These are phyloP conservation scores for Eustalomyia histrio DNA, from an alignment of 2,888 invertebrate species.

Conservation along the genomic window DNA sequence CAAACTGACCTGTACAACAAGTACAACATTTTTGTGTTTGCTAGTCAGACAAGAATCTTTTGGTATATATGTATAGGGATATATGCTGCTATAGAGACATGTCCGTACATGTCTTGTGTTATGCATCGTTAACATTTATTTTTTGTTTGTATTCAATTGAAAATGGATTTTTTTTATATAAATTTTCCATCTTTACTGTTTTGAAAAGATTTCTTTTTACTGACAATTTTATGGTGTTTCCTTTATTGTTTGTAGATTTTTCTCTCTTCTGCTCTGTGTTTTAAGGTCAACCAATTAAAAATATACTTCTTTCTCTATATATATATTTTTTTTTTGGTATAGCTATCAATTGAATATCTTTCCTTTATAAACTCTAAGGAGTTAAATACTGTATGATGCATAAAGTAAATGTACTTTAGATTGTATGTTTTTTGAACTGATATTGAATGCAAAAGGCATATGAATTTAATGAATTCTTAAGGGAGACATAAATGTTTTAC, in stretches of 20 bases:
- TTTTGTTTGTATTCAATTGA: neutral
- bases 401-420: neutral
- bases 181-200: neutral
- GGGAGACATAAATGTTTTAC: neutral
- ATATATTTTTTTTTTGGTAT: neutral
- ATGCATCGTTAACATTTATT: neutral
- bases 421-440: neutral
- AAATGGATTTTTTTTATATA: neutral
- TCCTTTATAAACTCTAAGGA: neutral
- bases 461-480: neutral
- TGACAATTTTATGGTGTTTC: neutral
- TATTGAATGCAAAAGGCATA: neutral
- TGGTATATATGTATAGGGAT: too few species aligned
- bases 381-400: neutral
- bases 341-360: neutral
- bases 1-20: neutral
- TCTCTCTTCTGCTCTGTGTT: neutral
- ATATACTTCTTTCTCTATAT: neutral
- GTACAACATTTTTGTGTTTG: neutral
- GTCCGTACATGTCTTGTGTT: neutral
- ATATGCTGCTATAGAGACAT: neutral
- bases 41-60: too few species aligned
- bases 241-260: neutral
- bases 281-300: neutral
- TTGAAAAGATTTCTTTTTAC: neutral